phyloP scores from a whole-genome alignment of 2,888 invertebrate genomes.

The Athetis lepigone region DNA sequence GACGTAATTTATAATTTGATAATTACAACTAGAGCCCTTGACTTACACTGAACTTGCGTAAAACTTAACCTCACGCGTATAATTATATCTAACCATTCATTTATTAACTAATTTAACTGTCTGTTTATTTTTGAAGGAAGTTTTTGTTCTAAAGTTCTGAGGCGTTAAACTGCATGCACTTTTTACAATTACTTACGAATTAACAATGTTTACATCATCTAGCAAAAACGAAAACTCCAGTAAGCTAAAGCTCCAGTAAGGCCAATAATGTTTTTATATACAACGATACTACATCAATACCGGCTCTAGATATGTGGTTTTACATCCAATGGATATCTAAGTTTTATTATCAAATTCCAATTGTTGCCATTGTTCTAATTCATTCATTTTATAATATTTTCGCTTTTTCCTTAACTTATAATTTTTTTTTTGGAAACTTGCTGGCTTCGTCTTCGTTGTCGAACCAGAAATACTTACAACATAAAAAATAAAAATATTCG shows the following conservation, averaged over 20 bases:
- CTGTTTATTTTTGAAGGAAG: conserved; percentile 13
- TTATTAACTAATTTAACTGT: not conserved
- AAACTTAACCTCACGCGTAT: conserved; percentile 45
- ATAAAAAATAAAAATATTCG: too few relatives aligned
- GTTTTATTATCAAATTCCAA: too few relatives aligned
- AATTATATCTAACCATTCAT: not conserved
- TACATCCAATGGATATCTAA: too few relatives aligned
- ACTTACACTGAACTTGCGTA: conserved; percentile 62
- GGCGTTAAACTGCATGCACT: not conserved
- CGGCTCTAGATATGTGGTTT: not conserved
- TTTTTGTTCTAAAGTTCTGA: not conserved
- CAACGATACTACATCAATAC: not conserved
- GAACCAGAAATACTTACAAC: too few relatives aligned
- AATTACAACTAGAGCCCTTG: conserved; percentile 68
- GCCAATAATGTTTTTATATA: conserved; percentile 17
- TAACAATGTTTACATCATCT: conserved; percentile 27
- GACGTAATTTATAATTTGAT: conserved; percentile 62
- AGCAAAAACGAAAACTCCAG: conserved; percentile 28
- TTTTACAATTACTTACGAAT: conserved; percentile 23
- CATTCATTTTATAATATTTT: too few relatives aligned
- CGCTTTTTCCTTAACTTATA: too few relatives aligned
- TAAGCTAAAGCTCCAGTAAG: conserved; percentile 7
- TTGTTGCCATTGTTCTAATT: too few relatives aligned
- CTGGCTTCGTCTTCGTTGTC: too few relatives aligned
- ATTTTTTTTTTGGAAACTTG: not conserved